Percentiles rank a stretch among this genome's conserved stretches.
These are phyloP conservation scores for Mystacides longicornis DNA, from an alignment of 2,888 invertebrate species.

Conservation along the genomic window DNA sequence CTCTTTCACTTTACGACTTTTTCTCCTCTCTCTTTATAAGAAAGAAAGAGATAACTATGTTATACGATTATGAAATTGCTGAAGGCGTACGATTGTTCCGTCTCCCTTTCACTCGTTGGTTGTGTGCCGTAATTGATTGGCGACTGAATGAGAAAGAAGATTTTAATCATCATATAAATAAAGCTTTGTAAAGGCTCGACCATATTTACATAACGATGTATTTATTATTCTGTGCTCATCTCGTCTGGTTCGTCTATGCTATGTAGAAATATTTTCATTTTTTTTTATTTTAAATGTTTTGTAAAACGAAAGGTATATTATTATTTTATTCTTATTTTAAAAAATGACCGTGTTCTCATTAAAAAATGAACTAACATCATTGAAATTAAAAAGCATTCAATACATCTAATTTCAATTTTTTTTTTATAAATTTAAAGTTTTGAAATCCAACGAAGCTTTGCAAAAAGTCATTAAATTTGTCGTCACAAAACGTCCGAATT, in stretches of 20 bases:
- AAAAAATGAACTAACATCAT: no score
- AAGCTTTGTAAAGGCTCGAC: conserved; percentile 22
- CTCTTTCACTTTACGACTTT: not conserved
- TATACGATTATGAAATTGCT: conserved; percentile 5
- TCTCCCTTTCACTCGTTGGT: conserved; percentile 11
- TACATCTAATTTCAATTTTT: no score
- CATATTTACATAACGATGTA: conserved; percentile 25
- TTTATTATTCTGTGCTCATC: conserved; percentile 12
- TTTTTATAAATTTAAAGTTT: no score
- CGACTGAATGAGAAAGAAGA: conserved; percentile 14
- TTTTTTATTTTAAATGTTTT: not conserved
- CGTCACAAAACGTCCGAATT: no score
- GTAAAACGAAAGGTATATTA: no score
- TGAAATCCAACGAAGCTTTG: no score
- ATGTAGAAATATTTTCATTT: not conserved
- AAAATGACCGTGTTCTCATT: no score
- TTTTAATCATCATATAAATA: conserved; percentile 21
- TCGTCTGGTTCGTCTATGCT: conserved; percentile 3
- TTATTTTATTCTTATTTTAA: no score
- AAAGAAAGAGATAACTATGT: conserved; percentile 6
- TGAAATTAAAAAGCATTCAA: no score
- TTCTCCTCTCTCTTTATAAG: not conserved
- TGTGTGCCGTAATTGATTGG: conserved; percentile 3
- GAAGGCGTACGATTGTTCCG: conserved; percentile 3
- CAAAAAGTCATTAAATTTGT: no score